Evolutionary conservation across 2,113 vertebrate species (phyloP), one percentile per base, ranked within the genome.

Genomic region (Rhinichthys klamathensis): DNA sequence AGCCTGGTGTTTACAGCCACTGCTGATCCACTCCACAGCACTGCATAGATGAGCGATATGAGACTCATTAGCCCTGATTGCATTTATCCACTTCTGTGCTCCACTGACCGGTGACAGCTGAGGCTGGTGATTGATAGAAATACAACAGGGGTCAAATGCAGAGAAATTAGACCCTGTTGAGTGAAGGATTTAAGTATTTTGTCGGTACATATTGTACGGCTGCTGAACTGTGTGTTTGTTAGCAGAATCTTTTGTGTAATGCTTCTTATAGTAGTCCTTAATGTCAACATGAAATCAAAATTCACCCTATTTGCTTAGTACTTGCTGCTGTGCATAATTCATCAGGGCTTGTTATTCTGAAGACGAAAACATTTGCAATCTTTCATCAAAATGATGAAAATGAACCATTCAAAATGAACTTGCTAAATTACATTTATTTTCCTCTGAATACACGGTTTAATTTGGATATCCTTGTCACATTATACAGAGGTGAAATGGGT

Each of bases 21-120:
- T 79, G 63, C 75, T 84, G 84, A 84, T 88, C 54, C 82, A 78
- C 84, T 86, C 70, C 74, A 56, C 69, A 23, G 74, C 84, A 84
- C 83, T 87, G 82, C 77, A 87, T 82, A 87, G 88, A 85, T 79
- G 85, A 85, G 79, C 46, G 82, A 87, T 87, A 89, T 82, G 79
- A 89, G 85, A 73, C 85, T 89, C 85, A 89, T 89, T 89, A 89
- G 79, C 77, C 56, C 27, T 89, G 82, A 85, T 79, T 87, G 83
- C 83, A 63, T 87, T 87, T 87, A 87, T 87, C 88, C 69, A 85
- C 83, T 87, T 82, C 32, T 54, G 63, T 84, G 54, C 83, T 49
- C 44, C 77, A 86, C 54, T 46, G 58, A 44, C 70, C 38, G 51
- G 75, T 74, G 77, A 86, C 27, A 70, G 69, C 61, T 84, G 44